Percentiles rank a stretch among this genome's conserved stretches.
These are phyloP conservation scores for Megaustenia siamemsis DNA, from an alignment of 2,888 invertebrate species.

Conservation along the genomic window DNA sequence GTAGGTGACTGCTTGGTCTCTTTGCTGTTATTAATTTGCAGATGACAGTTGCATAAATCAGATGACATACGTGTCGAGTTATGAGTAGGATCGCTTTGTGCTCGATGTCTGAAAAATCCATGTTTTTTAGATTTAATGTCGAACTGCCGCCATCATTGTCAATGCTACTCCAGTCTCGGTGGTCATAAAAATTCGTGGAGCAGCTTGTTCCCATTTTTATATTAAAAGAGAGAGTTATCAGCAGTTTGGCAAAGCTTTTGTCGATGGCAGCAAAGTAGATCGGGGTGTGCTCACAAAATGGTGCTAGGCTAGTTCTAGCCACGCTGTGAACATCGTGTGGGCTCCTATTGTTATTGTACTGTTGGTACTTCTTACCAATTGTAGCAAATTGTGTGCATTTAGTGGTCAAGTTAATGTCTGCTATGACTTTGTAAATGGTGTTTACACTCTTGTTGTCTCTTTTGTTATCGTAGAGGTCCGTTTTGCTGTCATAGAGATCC, in stretches of 20 bases:
- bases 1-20: neutral
- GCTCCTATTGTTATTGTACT: too few species aligned
- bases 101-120: constrained; percentile 12
- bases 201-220: constrained; percentile 47
- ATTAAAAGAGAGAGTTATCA: neutral
- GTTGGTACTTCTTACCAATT: too few species aligned
- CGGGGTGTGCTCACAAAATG: too few species aligned
- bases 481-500: too few species aligned
- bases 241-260: neutral
- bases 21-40: neutral
- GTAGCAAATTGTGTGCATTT: too few species aligned
- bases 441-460: too few species aligned
- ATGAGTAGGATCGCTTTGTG: neutral
- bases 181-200: constrained; percentile 45
- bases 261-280: neutral
- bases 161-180: constrained; percentile 36
- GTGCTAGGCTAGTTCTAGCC: neutral
- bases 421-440: too few species aligned
- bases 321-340: too few species aligned
- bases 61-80: neutral
- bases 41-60: neutral
- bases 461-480: too few species aligned
- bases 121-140: neutral
- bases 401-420: too few species aligned
- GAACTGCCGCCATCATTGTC: neutral